phyloP scores from a whole-genome alignment of 2,888 invertebrate genomes.

The Torymus texanus region DNA sequence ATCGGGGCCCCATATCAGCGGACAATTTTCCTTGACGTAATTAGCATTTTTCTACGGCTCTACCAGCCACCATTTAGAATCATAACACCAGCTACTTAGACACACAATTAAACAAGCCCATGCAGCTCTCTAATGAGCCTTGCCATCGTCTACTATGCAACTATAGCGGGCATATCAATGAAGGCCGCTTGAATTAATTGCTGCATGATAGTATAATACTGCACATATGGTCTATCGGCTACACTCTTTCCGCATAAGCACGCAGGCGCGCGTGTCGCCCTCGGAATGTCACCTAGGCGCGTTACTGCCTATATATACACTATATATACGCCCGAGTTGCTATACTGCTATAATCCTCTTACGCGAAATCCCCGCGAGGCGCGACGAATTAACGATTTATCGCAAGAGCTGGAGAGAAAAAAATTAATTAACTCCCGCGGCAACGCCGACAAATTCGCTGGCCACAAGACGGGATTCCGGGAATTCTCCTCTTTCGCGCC shows the following conservation, averaged over 20 bases:
- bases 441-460: conserved; percentile 4
- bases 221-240: too few species aligned
- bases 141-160: not conserved
- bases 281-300: conserved; percentile 2
- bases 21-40: not conserved
- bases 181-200: conserved; percentile 4
- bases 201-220: not conserved
- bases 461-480: not conserved
- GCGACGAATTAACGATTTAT: not conserved
- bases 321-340: too few species aligned
- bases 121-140: not conserved
- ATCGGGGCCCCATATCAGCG: too few species aligned
- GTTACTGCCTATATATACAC: too few species aligned
- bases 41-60: not conserved
- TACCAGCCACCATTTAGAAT: too few species aligned
- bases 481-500: conserved; percentile 18
- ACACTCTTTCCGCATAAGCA: too few species aligned
- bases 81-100: too few species aligned
- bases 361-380: not conserved
- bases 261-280: too few species aligned
- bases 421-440: conserved; percentile 24
- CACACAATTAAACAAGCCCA: too few species aligned
- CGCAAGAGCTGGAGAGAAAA: not conserved
- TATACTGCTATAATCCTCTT: too few species aligned
- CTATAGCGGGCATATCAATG: too few species aligned